Conservation (phyloP, 2,888 invertebrate species). For the Nomada fabriciana region DNA sequence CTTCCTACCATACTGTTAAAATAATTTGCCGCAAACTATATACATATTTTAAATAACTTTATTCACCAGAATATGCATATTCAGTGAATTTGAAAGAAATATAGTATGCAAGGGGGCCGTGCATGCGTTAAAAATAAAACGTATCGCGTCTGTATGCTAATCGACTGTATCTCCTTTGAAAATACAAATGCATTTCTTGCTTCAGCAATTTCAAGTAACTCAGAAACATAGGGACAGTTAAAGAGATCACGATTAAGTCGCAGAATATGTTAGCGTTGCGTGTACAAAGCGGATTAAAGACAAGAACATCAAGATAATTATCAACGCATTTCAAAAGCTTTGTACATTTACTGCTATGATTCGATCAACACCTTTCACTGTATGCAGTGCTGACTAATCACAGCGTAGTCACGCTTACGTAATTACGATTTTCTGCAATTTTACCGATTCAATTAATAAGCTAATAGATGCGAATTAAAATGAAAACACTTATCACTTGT, state of each 20-base stretch:
- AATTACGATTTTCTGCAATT: neutral
- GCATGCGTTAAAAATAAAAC: too few relatives aligned
- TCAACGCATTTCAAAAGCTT: neutral
- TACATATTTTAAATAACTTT: neutral
- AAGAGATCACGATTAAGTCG: neutral
- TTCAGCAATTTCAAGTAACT: neutral
- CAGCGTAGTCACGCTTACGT: neutral
- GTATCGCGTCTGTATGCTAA: too few relatives aligned
- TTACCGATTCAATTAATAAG: neutral
- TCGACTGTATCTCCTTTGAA: too few relatives aligned
- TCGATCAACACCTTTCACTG: conserved; percentile 2
- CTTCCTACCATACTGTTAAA: too few relatives aligned
- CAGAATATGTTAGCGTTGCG: neutral
- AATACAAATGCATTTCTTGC: neutral
- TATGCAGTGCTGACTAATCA: neutral
- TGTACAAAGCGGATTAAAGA: neutral
- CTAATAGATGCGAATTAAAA: too few relatives aligned
- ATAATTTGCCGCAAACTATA: too few relatives aligned
- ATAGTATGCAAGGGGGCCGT: too few relatives aligned
- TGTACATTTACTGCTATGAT: neutral
- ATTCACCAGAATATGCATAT: neutral
- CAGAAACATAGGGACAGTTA: neutral
- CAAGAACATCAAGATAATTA: neutral
- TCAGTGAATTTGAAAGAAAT: too few relatives aligned
- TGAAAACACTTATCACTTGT: too few relatives aligned